Conservation (phyloP, 2,797 vertebrate species). For the Schizopygopsis malacanthus region DNA sequence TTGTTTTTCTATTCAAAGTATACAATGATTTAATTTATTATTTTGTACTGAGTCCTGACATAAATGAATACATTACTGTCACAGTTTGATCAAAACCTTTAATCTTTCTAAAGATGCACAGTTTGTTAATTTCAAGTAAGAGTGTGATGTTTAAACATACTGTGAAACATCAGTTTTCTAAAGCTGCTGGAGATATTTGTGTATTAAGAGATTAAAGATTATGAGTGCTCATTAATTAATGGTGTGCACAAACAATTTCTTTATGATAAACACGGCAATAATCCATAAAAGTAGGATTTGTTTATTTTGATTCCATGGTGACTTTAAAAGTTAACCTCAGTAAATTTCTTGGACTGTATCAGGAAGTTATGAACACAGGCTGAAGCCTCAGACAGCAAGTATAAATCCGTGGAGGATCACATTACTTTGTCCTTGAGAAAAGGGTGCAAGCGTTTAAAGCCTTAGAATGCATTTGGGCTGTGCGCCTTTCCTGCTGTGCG, state of each 20-base stretch:
- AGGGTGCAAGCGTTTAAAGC: conserved; percentile 13
- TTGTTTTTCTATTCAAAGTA: too few species aligned
- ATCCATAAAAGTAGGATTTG: background rate
- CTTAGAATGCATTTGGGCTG: conserved; percentile 10
- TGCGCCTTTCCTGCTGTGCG: background rate
- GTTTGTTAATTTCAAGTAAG: background rate
- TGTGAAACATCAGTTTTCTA: background rate
- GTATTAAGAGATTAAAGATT: background rate
- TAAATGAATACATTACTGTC: background rate
- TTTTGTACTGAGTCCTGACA: background rate
- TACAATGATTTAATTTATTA: background rate
- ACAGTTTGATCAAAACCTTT: background rate
- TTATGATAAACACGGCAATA: background rate
- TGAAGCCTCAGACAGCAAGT: conserved; percentile 17
- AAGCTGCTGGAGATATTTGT: background rate
- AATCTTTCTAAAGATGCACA: background rate
- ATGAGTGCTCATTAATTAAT: background rate
- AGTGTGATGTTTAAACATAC: background rate
- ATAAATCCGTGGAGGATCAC: background rate
- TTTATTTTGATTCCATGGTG: too few species aligned
- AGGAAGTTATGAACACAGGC: background rate
- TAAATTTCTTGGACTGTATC: background rate
- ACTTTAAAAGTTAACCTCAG: background rate
- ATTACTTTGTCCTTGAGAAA: conserved; percentile 34
- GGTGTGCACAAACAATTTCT: background rate